Base-by-base conservation (phyloP, 2,113 vertebrate genomes). In the Dipodomys merriami region DNA sequence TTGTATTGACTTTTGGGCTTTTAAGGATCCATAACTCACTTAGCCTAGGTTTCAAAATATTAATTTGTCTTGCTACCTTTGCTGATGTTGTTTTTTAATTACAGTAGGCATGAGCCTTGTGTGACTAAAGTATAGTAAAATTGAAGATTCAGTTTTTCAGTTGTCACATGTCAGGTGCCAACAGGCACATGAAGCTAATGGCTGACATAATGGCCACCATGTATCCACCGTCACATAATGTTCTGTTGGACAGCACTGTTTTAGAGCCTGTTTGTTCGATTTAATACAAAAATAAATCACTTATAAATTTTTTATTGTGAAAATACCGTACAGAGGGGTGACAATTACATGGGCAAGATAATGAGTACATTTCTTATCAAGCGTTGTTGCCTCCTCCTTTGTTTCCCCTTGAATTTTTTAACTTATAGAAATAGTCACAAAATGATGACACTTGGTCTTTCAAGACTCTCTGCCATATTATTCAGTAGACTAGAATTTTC, bases 401-500 rank as follows among this genome's bases (percentile, higher is more conserved):
- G 39, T 39, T 39, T 39, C 39, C 39, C 39, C 39, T 39, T 39
- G 39, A 39, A 39, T 39, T 39, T 39, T 39, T n/a, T 72, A 5
- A 57, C 49, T 90, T 95, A 27, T 85, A 77, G 72, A 78, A 27
- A 84, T 81, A 92, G 73, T 87, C 18, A 57, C 30, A 87, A 86
- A 91, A 86, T 39, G 46, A 86, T 79, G 0, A 0, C 15, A 88
- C 93, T 71, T 81, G 77, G 64, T 65, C 60, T 7, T 65, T 71
- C 16, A 95, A 77, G 67, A 46, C 91, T 91, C 15, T 92, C n/a
- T 57, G 15, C 67, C 92, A 13, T 76, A 76, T 80, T 29, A 22
- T 86, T 87, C 72, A 76, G 74, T 18, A 68, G 35, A 94, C 68
- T 44, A 86, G 27, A 77, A 93, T 90, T 16, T 20, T 4, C 29